Base-by-base conservation (phyloP, 2,113 vertebrate genomes). In the Burhinus bistriatus region DNA sequence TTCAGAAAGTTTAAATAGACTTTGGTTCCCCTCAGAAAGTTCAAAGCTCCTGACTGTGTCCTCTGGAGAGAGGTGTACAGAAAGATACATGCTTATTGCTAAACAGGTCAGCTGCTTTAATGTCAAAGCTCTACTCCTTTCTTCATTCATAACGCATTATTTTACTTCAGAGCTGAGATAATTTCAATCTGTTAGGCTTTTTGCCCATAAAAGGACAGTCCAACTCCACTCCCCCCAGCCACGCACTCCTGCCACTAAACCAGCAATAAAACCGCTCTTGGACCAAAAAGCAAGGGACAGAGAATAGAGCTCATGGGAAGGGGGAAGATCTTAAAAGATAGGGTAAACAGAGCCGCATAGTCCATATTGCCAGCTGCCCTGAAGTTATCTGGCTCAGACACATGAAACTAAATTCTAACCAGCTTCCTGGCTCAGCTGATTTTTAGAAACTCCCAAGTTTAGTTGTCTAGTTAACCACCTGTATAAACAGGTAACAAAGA, bases 281-380 rank as follows among this genome's bases (percentile, higher is more conserved):
- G 65, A 87, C 36, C 52, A 61, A 86, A 81, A 84, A 62, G n/a
- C 20, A 87, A 87, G 29, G 27, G 64, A 49, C 30, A 59, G 32
- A 71, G 44, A 30, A 38, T 1, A 86, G 36, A 76, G 54, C 38
- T 78, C 29, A 40, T 4, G 10, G 19, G 59, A 61, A 58, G 4
- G 18, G 25, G 23, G 18, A 87, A 45, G 64, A 77, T 19, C 44
- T 4, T 87, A 49, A 49, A 90, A 62, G 27, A 86, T 1, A 11
- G 1, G 26, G 51, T 32, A 45, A 66, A 59, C 0, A 45, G 17
- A 90, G 61, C 30, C 6, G 2, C 0, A 0, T 5, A 68, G 45
- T 18, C 47, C 16, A 11, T 57, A 9, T 3, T 90, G 86, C 23
- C 81, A 87, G 58, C 77, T 85, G 34, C 36, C 29, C 57, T 82